These are phyloP conservation scores for Battus philenor DNA, from an alignment of 1,140 invertebrate genomes.

Conservation along the genomic window DNA sequence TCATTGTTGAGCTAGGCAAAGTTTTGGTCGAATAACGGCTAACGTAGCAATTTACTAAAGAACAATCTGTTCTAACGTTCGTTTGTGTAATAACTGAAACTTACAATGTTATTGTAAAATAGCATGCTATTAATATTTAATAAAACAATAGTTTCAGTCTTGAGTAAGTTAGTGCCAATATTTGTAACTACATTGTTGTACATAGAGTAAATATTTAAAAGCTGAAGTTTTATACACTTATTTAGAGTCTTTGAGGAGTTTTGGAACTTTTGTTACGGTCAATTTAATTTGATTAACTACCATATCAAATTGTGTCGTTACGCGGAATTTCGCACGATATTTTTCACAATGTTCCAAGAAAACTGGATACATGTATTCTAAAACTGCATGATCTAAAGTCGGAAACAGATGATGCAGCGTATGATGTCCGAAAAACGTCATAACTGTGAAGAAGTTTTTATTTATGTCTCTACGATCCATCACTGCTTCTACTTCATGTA, in stretches of 20 bases:
- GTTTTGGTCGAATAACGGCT: no score
- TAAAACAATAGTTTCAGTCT: no score
- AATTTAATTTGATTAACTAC: conserved; percentile 80
- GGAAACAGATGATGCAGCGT: conserved; percentile 90
- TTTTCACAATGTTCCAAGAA: conserved; percentile 82
- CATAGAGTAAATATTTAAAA: no score
- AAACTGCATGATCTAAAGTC: conserved; percentile 84
- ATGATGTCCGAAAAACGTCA: conserved; percentile 86
- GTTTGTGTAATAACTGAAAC: no score
- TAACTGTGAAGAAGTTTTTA: conserved; percentile 79
- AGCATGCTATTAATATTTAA: no score
- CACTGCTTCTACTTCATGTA: conserved; percentile 85
- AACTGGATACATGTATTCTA: conserved; percentile 80
- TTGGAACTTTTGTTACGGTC: conserved; percentile 76
- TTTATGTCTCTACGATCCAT: conserved; percentile 83
- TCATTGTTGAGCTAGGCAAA: no score
- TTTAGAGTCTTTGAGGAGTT: conserved; percentile 22
- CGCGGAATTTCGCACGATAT: conserved; percentile 78
- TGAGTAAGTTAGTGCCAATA: no score
- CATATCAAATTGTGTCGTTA: conserved; percentile 78
- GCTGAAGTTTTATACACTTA: no score
- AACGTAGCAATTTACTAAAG: no score
- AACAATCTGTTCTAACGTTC: no score
- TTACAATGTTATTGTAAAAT: no score
- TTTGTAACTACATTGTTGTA: not conserved